Conservation (phyloP, 2,113 vertebrate species). For the Apodemus speciosus region DNA sequence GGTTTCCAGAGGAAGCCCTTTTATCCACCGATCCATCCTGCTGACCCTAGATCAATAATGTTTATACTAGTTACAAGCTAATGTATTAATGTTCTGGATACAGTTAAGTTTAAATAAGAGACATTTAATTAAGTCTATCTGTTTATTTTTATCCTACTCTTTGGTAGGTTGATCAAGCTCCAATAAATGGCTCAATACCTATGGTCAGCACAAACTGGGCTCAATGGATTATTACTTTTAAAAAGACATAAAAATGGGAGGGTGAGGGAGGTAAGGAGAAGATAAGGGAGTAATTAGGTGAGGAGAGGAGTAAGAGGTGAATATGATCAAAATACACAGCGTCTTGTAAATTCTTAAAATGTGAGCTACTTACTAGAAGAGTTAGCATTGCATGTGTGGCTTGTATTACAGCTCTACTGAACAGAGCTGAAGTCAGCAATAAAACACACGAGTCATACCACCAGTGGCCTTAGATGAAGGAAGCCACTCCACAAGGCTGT, state of each 20-base stretch:
- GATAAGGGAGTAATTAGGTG: background rate
- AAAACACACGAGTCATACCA: background rate
- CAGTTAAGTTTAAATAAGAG: background rate
- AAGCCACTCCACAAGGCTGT: background rate
- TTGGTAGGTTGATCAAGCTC: background rate
- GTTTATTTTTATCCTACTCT: background rate
- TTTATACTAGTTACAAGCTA: background rate
- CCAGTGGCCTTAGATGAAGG: background rate
- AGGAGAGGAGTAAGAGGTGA: background rate
- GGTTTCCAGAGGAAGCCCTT: background rate
- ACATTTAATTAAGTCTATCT: background rate
- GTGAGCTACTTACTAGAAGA: conserved; percentile 12
- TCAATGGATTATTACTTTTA: background rate
- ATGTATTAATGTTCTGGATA: background rate
- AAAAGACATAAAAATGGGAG: background rate
- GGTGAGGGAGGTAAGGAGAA: background rate
- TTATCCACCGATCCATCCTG: background rate
- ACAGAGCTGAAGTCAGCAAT: background rate
- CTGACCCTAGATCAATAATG: background rate
- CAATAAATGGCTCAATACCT: background rate
- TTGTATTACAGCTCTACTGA: background rate
- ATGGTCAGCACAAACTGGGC: background rate
- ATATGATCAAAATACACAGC: background rate
- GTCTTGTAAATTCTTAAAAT: background rate
- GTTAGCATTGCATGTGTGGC: background rate